Conservation (phyloP, 92 coral and sea anemone genomes). For the Zoanthus sociatus region DNA sequence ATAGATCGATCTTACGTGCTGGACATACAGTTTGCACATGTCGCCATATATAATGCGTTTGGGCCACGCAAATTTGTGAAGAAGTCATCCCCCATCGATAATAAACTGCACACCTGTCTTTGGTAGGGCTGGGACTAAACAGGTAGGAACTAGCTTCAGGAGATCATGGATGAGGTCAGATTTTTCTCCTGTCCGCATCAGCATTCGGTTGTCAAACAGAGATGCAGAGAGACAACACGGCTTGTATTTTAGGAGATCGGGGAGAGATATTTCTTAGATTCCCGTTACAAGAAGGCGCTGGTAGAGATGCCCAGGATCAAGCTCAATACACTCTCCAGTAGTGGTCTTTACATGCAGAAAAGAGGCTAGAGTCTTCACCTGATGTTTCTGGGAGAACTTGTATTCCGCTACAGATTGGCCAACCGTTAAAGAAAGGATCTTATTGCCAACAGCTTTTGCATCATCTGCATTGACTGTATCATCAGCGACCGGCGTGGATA, state of each 20-base stretch:
- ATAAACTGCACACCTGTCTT: conserved; percentile 26
- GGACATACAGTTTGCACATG: conserved; percentile 43
- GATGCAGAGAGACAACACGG: conserved; percentile 43
- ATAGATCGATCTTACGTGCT: conserved; percentile 30
- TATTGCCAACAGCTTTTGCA: conserved; percentile 39
- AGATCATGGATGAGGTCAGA: conserved; percentile 3
- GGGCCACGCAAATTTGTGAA: conserved; percentile 56
- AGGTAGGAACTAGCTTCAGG: conserved; percentile 32
- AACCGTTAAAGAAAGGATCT: conserved; percentile 4
- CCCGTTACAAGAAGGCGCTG: conserved; percentile 50
- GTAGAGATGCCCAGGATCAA: conserved; percentile 47
- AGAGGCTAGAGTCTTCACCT: conserved; percentile 52
- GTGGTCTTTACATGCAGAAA: conserved; percentile 11
- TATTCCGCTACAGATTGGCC: conserved; percentile 42
- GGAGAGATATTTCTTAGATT: conserved; percentile 44
- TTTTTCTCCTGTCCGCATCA: conserved; percentile 42
- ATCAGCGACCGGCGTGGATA: not conserved
- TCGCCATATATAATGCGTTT: conserved; percentile 42
- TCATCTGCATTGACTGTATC: conserved; percentile 39
- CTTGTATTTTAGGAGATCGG: conserved; percentile 40
- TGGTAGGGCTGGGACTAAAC: conserved; percentile 32
- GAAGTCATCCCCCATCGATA: conserved; percentile 25
- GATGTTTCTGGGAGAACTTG: conserved; percentile 48
- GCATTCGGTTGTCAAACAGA: conserved; percentile 36
- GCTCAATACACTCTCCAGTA: conserved; percentile 33